These are phyloP conservation scores for Misgurnus mizolepis DNA, from an alignment of 2,113 vertebrate species.

Conservation along the genomic window DNA sequence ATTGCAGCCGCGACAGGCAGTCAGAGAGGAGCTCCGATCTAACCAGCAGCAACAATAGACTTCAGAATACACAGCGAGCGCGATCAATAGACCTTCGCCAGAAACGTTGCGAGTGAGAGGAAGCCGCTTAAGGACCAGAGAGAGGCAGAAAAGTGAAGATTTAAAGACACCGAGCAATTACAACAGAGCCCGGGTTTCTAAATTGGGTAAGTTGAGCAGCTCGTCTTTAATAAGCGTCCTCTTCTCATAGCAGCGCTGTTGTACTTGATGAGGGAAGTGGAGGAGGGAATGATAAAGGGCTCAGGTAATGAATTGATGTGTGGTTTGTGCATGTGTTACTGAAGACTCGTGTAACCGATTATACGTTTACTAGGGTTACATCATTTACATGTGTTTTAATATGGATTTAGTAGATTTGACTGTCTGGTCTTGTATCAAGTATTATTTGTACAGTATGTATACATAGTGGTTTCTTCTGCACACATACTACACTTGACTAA, in stretches of 20 bases:
- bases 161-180: conserved; percentile 50
- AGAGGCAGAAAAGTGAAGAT: conserved; percentile 41
- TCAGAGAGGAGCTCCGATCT: conserved; percentile 65
- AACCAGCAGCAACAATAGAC: conserved; percentile 64
- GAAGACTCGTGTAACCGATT: conserved; percentile 6
- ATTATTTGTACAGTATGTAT: not conserved
- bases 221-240: conserved; percentile 44
- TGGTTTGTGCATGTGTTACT: conserved; percentile 15
- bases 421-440: not conserved
- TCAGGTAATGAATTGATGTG: conserved; percentile 14
- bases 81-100: conserved; percentile 60
- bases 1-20: conserved; percentile 71
- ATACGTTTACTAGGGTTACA: not conserved
- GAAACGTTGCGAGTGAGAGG: conserved; percentile 53
- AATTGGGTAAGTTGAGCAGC: conserved; percentile 74
- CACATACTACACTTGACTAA: not conserved
- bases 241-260: conserved; percentile 2
- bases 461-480: not conserved
- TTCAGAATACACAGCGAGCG: conserved; percentile 59
- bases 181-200: conserved; percentile 53
- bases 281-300: not conserved
- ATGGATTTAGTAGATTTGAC: not conserved
- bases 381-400: conserved; percentile 42
- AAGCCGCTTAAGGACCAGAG: conserved; percentile 56
- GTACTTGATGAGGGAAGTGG: not conserved